Base-by-base conservation (phyloP, 2,113 vertebrate species). In the Myiozetetes cayanensis region DNA sequence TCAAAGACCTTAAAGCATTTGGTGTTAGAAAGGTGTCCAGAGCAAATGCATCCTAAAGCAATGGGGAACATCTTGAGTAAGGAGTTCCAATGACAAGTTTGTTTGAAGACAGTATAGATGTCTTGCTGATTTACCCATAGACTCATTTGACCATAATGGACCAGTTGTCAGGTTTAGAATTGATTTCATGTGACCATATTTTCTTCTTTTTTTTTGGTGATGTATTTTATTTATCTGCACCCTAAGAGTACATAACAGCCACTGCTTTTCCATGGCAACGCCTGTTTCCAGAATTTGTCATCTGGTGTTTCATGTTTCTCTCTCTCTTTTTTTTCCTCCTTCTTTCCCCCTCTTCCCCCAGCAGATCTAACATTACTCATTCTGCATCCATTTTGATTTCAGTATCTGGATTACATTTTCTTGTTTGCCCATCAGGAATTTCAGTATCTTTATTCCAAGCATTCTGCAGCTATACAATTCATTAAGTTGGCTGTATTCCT, bases 271-370 rank as follows among this genome's bases (percentile, higher is more conserved):
- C 96, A 95, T 97, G 93, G 94, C 96, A 97, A 98, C 94, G 52
- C 33, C 90, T 91, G 66, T 93, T 97, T 93, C 75, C 85, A 94
- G 93, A 85, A 97, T 94, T 96, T 96, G 55, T 97, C 97, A 97
- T 98, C 96, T 98, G 97, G 83, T 97, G 73, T 96, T 96, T 94
- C 78, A 77, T 97, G 47, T 89, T 85, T 93, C 14, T 94, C 68
- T 96, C 18, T 81, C 2, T 95, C 28, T 47, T 23, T 23, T n/a
- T 71, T 35, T 12, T 2, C 7, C 18, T 58, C 28, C 8, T 19
- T 71, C n/a, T 66, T 70, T 55, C 9, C 24, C 8, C 25, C 0
- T 53, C 25, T 50, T 12, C 27, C 6, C 31, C 28, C 72, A 87
- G 70, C 87, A 96, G 37, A 62, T 75, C 56, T 87, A 71, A 81